Conservation (phyloP, 2,888 invertebrate species). For the Blomia tropicalis region DNA sequence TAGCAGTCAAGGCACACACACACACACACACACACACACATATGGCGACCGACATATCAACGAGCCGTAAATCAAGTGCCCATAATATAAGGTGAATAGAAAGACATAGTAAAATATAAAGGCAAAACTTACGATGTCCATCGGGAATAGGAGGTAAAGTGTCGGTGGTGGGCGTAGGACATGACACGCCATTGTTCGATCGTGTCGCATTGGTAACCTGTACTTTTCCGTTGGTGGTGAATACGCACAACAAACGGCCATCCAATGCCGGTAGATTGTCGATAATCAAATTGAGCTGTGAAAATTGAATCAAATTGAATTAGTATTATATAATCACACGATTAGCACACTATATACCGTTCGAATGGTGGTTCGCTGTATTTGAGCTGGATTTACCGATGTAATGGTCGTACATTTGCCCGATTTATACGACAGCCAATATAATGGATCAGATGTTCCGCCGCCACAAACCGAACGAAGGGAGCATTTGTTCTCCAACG, state of each 20-base stretch:
- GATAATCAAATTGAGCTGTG: conserved; percentile 63
- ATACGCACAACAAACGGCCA: conserved; percentile 80
- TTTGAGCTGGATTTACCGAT: conserved; percentile 69
- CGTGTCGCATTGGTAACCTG: conserved; percentile 76
- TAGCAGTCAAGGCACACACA: too few relatives aligned
- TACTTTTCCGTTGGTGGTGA: conserved; percentile 52
- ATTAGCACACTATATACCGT: too few relatives aligned
- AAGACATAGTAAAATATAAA: not conserved
- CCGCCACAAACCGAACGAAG: conserved; percentile 72
- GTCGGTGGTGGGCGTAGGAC: conserved; percentile 86
- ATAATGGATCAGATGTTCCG: conserved; percentile 73
- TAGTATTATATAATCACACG: too few relatives aligned
- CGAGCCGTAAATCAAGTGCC: too few relatives aligned
- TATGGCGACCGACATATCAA: too few relatives aligned
- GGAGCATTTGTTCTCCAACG: conserved; percentile 84
- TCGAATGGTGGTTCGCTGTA: conserved; percentile 79
- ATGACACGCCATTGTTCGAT: conserved; percentile 76
- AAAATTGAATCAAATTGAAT: not conserved
- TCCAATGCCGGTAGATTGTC: conserved; percentile 77
- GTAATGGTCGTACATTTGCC: conserved; percentile 92
- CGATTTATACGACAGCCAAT: conserved; percentile 91
- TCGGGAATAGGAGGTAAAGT: conserved; percentile 77
- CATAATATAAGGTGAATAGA: too few relatives aligned
- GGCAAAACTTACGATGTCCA: conserved; percentile 52
- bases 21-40: too few relatives aligned